Percentiles rank a stretch among this genome's conserved stretches.
phyloP scores from a whole-genome alignment of 2,888 invertebrate genomes.

The Dendrolimus houi region DNA sequence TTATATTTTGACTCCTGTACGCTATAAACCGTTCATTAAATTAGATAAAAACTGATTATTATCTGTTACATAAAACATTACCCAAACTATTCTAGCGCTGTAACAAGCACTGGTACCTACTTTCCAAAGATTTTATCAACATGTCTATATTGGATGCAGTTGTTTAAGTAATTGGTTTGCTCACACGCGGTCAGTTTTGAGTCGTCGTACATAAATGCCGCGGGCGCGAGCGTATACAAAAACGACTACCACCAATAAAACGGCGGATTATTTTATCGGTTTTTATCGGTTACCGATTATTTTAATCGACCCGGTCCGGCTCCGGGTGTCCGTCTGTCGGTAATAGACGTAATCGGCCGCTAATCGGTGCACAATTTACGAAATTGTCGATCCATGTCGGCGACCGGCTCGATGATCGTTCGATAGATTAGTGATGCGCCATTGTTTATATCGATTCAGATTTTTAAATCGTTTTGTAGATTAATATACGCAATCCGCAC shows the following conservation, averaged over 20 bases:
- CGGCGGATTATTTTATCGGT: conserved; percentile 59
- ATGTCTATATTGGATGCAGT: background rate
- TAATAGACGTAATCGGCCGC: conserved; percentile 73
- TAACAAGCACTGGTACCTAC: too few species aligned
- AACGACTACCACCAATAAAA: conserved; percentile 46
- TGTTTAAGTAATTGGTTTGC: conserved; percentile 8
- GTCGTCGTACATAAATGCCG: conserved; percentile 19
- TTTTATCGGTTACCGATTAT: conserved; percentile 73
- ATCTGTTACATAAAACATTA: too few species aligned
- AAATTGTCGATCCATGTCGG: conserved; percentile 75
- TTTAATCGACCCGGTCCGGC: conserved; percentile 59
- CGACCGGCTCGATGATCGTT: conserved; percentile 54
- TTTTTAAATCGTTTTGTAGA: background rate
- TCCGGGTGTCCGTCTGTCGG: conserved; percentile 71
- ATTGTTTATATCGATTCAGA: conserved; percentile 32
- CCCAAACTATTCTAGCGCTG: too few species aligned
- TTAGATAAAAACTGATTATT: too few species aligned
- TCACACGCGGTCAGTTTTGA: conserved; percentile 15
- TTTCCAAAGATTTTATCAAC: background rate
- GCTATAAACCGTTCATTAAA: too few species aligned
- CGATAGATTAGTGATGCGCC: conserved; percentile 48
- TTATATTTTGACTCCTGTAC: too few species aligned
- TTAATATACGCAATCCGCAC: too few species aligned
- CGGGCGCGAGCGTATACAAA: conserved; percentile 31
- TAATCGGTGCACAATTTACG: conserved; percentile 75